Evolutionary conservation across 2,797 vertebrate species (phyloP).

Genomic region (Micropoecilia bifurca): DNA sequence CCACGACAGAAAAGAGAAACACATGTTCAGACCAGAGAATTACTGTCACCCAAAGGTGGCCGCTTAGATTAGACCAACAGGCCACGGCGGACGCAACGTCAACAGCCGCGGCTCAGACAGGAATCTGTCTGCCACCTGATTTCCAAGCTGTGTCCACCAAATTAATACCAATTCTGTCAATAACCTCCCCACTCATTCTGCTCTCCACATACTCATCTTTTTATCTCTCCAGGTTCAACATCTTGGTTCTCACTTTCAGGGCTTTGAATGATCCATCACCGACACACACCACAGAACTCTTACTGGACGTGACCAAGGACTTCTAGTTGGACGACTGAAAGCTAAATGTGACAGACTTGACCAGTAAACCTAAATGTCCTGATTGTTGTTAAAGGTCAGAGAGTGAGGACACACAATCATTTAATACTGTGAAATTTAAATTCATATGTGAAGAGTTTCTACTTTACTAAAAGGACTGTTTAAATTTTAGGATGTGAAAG

Average conservation of each 20-base stretch:
- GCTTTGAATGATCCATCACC: background rate
- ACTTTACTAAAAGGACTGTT: background rate
- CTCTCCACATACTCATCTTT: background rate
- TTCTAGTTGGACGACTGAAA: background rate
- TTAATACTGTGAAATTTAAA: background rate
- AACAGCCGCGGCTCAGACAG: constrained; percentile 15
- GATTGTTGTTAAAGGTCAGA: background rate
- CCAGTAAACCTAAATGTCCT: background rate
- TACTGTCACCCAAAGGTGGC: constrained; percentile 16
- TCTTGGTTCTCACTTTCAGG: background rate
- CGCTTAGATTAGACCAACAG: constrained; percentile 6
- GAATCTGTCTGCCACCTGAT: constrained; percentile 48
- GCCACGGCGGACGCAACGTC: constrained; percentile 30
- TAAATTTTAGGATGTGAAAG: background rate
- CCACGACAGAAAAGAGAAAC: background rate
- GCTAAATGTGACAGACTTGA: background rate
- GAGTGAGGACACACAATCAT: background rate
- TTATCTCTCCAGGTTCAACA: background rate
- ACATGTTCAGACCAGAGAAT: constrained; percentile 7
- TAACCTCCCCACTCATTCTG: background rate
- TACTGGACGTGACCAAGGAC: background rate
- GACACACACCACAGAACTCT: background rate
- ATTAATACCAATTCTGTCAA: background rate
- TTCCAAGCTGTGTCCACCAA: constrained; percentile 14
- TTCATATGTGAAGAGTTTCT: background rate